Percentiles rank a stretch among this genome's conserved stretches.
Conservation (phyloP, 2,888 invertebrate genomes). For the Mesochorus sp. region DNA sequence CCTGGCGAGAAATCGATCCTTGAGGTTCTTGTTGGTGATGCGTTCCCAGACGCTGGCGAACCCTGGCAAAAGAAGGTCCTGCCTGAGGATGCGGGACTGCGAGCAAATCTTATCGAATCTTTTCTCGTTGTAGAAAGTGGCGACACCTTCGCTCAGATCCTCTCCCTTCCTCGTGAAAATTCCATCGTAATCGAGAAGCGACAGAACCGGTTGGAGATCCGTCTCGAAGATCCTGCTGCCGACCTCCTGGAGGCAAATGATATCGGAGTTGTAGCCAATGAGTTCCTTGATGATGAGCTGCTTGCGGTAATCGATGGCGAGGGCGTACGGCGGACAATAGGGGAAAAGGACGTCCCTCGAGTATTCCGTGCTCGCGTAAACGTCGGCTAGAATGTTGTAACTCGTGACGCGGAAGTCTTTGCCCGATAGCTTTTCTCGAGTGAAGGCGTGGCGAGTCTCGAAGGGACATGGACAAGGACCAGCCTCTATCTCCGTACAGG, state of each 20-base stretch:
- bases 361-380: conserved; percentile 93
- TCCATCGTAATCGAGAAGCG: conserved; percentile 84
- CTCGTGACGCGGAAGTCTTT: conserved; percentile 90
- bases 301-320: conserved; percentile 93
- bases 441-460: conserved; percentile 90
- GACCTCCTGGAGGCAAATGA: conserved; percentile 96
- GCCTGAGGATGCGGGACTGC: conserved; percentile 84
- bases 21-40: conserved; percentile 85
- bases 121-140: conserved; percentile 88
- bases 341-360: conserved; percentile 89
- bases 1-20: conserved; percentile 85
- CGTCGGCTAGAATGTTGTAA: conserved; percentile 96
- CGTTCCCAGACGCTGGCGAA: conserved; percentile 85
- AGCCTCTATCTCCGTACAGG: conserved; percentile 86
- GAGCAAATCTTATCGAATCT: conserved; percentile 87
- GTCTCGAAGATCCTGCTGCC: conserved; percentile 89
- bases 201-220: conserved; percentile 86
- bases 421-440: conserved; percentile 83
- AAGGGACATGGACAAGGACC: conserved; percentile 92
- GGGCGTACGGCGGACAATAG: conserved; percentile 92
- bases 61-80: conserved; percentile 84
- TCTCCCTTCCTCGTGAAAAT: conserved; percentile 89
- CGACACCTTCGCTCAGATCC: conserved; percentile 90
- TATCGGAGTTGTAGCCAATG: conserved; percentile 93
- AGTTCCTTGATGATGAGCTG: conserved; percentile 93